A percentile compares a stretch with the other conserved stretches of the same genome.
phyloP scores from a whole-genome alignment of 2,888 invertebrate species.

The Mimumesa dahlbomi region DNA sequence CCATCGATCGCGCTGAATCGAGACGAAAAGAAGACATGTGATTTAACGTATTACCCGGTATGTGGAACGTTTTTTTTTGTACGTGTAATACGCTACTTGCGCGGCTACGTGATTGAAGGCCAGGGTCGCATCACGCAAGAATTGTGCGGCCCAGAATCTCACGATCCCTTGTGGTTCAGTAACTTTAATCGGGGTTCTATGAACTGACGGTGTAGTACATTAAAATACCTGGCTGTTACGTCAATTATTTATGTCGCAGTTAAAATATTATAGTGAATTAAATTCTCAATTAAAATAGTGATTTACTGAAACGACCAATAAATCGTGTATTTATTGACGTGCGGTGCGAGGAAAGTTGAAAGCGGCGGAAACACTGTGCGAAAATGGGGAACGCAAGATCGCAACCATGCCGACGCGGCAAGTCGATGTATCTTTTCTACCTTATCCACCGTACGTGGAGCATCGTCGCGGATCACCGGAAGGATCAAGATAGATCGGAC shows the following conservation, averaged over 20 bases:
- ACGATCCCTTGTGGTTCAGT: slow-evolving; percentile 19
- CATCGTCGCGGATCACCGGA: slow-evolving; percentile 83
- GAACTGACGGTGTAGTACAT: too few species aligned
- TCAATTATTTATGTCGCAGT: too few species aligned
- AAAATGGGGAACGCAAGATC: slow-evolving; percentile 75
- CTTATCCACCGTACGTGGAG: slow-evolving; percentile 87
- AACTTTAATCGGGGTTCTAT: neutral
- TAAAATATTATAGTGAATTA: too few species aligned
- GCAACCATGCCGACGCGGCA: slow-evolving; percentile 68
- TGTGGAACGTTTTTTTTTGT: neutral
- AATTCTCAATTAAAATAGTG: neutral
- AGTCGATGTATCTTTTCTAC: slow-evolving; percentile 84
- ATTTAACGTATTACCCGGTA: neutral
- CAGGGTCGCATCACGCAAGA: slow-evolving; percentile 43
- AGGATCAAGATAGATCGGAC: slow-evolving; percentile 57
- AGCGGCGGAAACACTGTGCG: neutral
- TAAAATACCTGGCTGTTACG: too few species aligned
- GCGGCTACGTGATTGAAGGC: slow-evolving; percentile 30
- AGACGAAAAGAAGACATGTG: neutral
- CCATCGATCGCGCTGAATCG: neutral
- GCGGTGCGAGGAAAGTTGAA: neutral
- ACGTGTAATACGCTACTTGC: neutral
- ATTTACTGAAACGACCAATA: neutral
- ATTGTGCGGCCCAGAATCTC: slow-evolving; percentile 40
- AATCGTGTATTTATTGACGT: neutral